Base-by-base conservation (phyloP, 1,140 invertebrate genomes). In the Geopemphigus sp. region DNA sequence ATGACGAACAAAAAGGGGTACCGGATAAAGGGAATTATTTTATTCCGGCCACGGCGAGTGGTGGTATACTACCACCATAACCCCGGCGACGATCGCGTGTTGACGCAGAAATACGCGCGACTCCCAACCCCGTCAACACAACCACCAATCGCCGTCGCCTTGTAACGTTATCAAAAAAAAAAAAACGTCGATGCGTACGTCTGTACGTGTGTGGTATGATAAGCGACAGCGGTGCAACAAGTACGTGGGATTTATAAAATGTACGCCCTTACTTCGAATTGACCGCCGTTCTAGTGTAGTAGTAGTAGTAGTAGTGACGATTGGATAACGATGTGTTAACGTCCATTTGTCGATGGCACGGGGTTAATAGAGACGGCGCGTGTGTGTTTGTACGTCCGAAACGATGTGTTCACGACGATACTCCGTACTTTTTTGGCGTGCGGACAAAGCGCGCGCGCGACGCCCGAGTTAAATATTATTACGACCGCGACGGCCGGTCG, bases 281-380 rank as follows among this genome's bases (percentile, higher is more conserved):
- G 17, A 72, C 68, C 24, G 26, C 24, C 50, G 50, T 29, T 24
- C 11, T 72, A 72, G 50, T 54, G 47, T n/a, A 53, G 17, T 29
- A 19, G 45, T 2, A 26, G 47, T 11, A 5, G 17, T 19, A 19
- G 11, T 4, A 54, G 19, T 54, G 29, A 54, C 12, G 50, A 19
- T 8, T n/a, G n/a, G 22, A n/a, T 1, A 17, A 54, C 14, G 47
- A 54, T 47, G 24, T 12, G 68, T 47, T 72, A 17, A 72, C 50
- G 68, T 72, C 47, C 68, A 72, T 72, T 72, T 72, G 47, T 72
- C 24, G 50, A 29, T 19, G 19, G 17, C 47, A 29, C 68, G 47
- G 4, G 47, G 17, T 29, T 24, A 17, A 70, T n/a, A n/a, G n/a
- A n/a, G n/a, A n/a, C n/a, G 12, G 32, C 32, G 39, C 45, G 39